Conservation (phyloP, 2,113 vertebrate genomes). For the Lutjanus erythropterus region DNA sequence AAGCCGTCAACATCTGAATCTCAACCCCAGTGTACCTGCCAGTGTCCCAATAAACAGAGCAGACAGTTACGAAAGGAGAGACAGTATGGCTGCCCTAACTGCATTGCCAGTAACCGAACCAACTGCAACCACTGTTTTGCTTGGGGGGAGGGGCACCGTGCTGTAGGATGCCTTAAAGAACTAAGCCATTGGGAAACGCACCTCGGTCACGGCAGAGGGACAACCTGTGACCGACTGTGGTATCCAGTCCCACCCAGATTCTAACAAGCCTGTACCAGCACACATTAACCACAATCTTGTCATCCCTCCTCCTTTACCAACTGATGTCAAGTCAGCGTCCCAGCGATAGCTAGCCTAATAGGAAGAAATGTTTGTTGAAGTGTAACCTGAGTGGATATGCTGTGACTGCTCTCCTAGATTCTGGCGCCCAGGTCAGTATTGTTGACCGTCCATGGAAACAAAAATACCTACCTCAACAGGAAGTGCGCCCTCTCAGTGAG, state of each 20-base stretch:
- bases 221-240: constrained; percentile 1
- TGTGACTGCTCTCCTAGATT: constrained; percentile 1
- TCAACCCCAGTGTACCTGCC: not conserved
- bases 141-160: constrained; percentile 2
- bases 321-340: not conserved
- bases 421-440: constrained; percentile 8
- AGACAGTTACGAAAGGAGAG: not conserved
- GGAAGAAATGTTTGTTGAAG: constrained; percentile 12
- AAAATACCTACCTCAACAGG: no score
- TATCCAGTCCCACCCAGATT: not conserved
- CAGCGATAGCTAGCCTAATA: constrained; percentile 1
- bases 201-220: constrained; percentile 16
- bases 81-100: constrained; percentile 7
- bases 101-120: not conserved
- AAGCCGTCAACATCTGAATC: not conserved
- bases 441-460: not conserved
- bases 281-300: not conserved
- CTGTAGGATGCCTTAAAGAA: constrained; percentile 9
- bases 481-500: no score
- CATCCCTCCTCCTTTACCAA: not conserved
- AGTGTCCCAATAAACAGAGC: not conserved
- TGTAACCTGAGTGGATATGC: constrained; percentile 16
- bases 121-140: constrained; percentile 19
- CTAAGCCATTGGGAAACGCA: constrained; percentile 2
- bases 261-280: not conserved